phyloP scores from a whole-genome alignment of 2,113 vertebrate species.

The Diphyllodes magnificus region DNA sequence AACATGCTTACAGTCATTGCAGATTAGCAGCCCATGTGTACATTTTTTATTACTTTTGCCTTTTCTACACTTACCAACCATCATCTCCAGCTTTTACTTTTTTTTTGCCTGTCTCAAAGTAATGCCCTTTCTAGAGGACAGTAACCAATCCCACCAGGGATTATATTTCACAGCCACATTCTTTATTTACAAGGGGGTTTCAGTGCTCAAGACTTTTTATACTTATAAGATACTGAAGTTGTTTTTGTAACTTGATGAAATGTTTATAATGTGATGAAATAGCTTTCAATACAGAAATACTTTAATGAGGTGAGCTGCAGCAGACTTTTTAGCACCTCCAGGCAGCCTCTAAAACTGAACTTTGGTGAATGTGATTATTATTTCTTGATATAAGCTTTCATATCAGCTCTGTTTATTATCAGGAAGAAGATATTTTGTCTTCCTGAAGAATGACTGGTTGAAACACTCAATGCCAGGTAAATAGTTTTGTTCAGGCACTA shows the following conservation, averaged over 20 bases:
- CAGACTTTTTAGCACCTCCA: background rate
- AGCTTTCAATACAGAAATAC: background rate
- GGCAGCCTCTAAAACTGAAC: background rate
- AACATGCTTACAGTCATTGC: background rate
- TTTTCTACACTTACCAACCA: constrained; percentile 4
- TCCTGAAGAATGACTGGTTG: background rate
- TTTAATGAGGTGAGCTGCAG: background rate
- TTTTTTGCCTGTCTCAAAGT: background rate
- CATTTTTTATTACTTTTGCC: constrained; percentile 36
- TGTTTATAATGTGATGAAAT: constrained; percentile 12
- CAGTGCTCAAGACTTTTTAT: background rate
- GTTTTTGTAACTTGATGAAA: constrained; percentile 5
- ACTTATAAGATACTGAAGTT: background rate
- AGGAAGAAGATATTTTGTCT: background rate
- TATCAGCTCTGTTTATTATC: background rate
- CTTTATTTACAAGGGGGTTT: constrained; percentile 37
- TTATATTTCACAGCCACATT: constrained; percentile 47
- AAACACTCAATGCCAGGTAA: background rate
- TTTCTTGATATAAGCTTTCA: background rate
- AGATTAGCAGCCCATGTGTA: constrained; percentile 4
- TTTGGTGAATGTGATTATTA: background rate
- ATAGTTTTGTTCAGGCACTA: background rate
- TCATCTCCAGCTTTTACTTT: constrained; percentile 9
- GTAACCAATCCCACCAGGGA: constrained; percentile 4
- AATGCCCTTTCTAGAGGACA: background rate